Evolutionary conservation across 2,888 invertebrate species (phyloP).

Genomic region (Phymatocera aterrima): DNA sequence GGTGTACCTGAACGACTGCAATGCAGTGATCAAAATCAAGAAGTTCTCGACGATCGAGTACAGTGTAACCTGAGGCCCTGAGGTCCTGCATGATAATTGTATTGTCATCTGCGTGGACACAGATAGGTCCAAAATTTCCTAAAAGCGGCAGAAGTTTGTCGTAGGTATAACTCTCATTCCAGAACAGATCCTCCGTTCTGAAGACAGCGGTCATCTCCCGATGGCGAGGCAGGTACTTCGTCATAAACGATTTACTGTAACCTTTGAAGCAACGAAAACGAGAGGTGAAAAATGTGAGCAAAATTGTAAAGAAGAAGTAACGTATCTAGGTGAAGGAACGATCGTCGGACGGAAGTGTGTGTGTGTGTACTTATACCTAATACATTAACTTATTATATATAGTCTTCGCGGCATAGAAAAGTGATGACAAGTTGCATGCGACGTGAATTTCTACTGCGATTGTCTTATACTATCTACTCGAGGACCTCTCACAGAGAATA

Average conservation of each 20-base stretch:
- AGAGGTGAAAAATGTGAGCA: neutral
- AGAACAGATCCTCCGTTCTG: conserved; percentile 56
- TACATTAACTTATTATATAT: too few relatives aligned
- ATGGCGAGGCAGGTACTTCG: conserved; percentile 56
- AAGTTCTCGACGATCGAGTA: conserved; percentile 55
- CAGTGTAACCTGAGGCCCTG: conserved; percentile 53
- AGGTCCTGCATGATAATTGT: conserved; percentile 64
- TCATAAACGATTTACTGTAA: conserved; percentile 59
- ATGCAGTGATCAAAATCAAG: conserved; percentile 60
- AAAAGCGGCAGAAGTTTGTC: conserved; percentile 55
- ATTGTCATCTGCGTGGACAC: conserved; percentile 54
- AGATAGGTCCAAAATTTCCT: conserved; percentile 56
- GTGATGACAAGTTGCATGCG: too few relatives aligned
- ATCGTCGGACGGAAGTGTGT: too few relatives aligned
- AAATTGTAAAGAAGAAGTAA: neutral
- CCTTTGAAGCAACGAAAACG: conserved; percentile 49
- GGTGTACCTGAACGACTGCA: conserved; percentile 56
- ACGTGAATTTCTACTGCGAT: neutral
- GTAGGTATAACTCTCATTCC: conserved; percentile 60
- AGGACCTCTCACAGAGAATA: neutral
- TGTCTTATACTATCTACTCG: neutral
- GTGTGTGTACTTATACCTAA: too few relatives aligned
- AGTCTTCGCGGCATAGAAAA: too few relatives aligned
- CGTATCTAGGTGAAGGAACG: too few relatives aligned
- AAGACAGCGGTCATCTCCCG: conserved; percentile 48